Evolutionary conservation across 2,113 vertebrate species (phyloP).

Genomic region (Sula dactylatra): DNA sequence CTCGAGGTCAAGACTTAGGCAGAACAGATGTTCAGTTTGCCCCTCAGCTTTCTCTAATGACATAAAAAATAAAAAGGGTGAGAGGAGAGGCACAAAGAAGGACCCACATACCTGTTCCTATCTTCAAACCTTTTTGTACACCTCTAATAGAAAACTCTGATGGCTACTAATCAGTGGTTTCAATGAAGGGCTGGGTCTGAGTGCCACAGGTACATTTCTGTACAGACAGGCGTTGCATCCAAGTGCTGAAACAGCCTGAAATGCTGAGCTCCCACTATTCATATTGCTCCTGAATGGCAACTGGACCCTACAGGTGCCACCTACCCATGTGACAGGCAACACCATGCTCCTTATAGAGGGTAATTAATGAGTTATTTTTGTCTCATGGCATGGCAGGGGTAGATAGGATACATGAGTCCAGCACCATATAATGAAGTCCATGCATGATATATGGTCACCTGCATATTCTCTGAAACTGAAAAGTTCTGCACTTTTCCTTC

Average conservation of each 20-base stretch:
- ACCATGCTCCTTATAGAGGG: neutral
- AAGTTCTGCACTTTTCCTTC: neutral
- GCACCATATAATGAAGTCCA: neutral
- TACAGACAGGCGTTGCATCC: neutral
- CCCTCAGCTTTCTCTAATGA: neutral
- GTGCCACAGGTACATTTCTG: neutral
- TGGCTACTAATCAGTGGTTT: neutral
- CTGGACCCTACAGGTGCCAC: neutral
- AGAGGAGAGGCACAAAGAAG: neutral
- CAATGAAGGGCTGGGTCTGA: neutral
- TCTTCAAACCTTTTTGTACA: neutral
- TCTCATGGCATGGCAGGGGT: neutral
- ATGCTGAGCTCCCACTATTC: neutral
- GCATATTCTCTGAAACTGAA: neutral
- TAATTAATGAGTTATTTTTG: neutral
- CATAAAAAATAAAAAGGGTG: neutral
- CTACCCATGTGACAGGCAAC: neutral
- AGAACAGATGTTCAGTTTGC: neutral
- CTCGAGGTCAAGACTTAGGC: neutral
- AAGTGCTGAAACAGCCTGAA: neutral
- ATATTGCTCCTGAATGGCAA: neutral
- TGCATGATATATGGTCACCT: neutral
- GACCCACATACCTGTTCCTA: rapidly evolving
- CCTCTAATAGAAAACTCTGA: neutral
- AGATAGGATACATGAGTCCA: neutral